These are phyloP conservation scores for Chiloscyllium plagiosum DNA, from an alignment of 2,113 vertebrate species.

Conservation along the genomic window DNA sequence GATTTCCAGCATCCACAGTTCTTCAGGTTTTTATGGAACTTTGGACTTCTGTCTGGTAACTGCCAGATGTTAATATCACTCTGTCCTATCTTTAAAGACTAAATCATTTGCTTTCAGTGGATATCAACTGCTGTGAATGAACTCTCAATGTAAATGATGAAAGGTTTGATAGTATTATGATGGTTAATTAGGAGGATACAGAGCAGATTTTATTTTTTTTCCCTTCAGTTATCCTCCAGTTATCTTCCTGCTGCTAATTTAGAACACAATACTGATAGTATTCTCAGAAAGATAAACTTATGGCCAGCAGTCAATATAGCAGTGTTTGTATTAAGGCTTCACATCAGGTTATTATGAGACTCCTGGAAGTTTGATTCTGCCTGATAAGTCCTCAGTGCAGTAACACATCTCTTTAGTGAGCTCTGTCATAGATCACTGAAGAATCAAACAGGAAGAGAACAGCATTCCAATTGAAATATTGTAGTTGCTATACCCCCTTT, in stretches of 20 bases:
- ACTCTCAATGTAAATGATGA: neutral
- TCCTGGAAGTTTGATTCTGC: neutral
- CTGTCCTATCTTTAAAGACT: neutral
- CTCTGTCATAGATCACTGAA: neutral
- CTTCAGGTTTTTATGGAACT: neutral
- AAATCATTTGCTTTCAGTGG: neutral
- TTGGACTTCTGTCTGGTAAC: neutral
- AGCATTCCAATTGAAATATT: neutral
- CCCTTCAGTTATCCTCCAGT: neutral
- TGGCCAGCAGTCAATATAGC: neutral
- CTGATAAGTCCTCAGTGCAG: neutral
- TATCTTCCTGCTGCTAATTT: neutral
- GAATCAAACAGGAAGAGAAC: neutral
- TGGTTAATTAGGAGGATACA: neutral
- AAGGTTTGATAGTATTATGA: neutral
- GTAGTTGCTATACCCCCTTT: neutral
- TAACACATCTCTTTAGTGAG: neutral
- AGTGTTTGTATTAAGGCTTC: neutral
- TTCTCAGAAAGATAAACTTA: neutral
- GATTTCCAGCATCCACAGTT: too few relatives aligned
- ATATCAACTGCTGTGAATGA: neutral
- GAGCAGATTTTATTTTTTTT: neutral
- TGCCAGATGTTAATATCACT: neutral
- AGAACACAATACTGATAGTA: neutral
- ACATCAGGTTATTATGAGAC: neutral